Evolutionary conservation across 1,140 invertebrate species (phyloP), one percentile per base, ranked within the genome.

Genomic region (Gryon sp.): DNA sequence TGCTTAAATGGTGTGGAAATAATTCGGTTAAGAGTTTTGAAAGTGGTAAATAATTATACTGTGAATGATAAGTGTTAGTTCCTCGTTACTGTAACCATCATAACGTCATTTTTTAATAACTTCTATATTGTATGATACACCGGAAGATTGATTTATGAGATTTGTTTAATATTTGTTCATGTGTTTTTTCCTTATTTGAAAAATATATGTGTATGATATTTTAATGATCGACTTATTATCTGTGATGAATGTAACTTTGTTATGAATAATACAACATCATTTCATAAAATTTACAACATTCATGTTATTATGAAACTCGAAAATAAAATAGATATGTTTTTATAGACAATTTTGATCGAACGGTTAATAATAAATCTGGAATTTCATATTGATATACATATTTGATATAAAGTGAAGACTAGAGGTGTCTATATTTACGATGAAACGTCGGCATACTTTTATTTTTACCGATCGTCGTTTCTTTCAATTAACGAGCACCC

Each of bases 1-100:
- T 40, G 16, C 32, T 55, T 52, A 32, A 55, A 66, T 66, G 62
- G 50, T n/a, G 22, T 66, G 62, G 50, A 66, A 66, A 40, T 65
- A 11, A 65, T 53, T 65, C 12, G 19, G 19, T 65, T 65, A 48
- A 62, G 26, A 65, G 48, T 30, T 30, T 26, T 9, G 28, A 38
- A 38, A 20, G 20, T 16, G 26, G 45, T 45, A 11, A n/a, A 15
- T 45, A 45, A 34, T 45, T 59, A 19, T 18, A 34, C 15, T 4
- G 24, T 22, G 19, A 34, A 45, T 34, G 16, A 45, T 15, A 43
- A 45, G 11, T 50, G 32, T 48, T 41, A 20, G 15, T 63, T 20
- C 14, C n/a, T 40, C 55, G 22, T 11, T 9, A n/a, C 9, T 2
- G 2, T 8, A 60, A 34, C 36, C 3, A 32, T 43, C 22, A 12